phyloP scores from a whole-genome alignment of 2,797 vertebrate species.

The Rhynchonycteris naso region DNA sequence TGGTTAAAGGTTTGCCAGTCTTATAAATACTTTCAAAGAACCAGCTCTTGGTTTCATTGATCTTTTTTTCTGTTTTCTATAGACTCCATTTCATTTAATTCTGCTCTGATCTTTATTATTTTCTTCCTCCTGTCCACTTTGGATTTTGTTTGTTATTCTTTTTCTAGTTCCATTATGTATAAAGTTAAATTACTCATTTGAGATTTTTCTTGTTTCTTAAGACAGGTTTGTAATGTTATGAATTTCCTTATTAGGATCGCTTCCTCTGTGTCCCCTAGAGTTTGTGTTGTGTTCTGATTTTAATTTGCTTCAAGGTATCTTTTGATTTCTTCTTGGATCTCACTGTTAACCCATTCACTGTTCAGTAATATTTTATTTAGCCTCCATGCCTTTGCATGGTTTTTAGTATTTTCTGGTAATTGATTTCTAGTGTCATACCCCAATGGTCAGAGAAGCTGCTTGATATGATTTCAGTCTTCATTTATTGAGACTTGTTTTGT shows the following conservation, averaged over 20 bases:
- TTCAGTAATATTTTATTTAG: neutral
- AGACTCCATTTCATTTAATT: neutral
- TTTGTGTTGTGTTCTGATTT: neutral
- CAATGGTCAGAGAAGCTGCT: neutral
- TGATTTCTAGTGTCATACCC: neutral
- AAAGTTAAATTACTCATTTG: neutral
- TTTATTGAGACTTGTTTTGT: neutral
- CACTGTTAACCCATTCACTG: too few relatives aligned
- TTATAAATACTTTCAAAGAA: neutral
- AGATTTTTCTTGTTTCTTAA: neutral
- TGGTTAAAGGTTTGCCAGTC: neutral
- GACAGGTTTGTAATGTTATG: neutral
- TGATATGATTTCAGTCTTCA: neutral
- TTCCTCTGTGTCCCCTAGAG: neutral
- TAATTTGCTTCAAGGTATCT: neutral
- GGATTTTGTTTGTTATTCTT: neutral
- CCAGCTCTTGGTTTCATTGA: neutral
- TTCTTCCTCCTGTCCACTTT: neutral
- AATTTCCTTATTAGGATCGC: neutral
- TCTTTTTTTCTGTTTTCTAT: neutral
- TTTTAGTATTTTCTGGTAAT: neutral
- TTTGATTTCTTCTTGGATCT: neutral
- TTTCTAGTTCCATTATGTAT: neutral
- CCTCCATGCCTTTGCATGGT: neutral
- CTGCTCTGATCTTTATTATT: neutral